Conservation (phyloP, 2,113 vertebrate genomes). For the Brachypodius melanocephalos region DNA sequence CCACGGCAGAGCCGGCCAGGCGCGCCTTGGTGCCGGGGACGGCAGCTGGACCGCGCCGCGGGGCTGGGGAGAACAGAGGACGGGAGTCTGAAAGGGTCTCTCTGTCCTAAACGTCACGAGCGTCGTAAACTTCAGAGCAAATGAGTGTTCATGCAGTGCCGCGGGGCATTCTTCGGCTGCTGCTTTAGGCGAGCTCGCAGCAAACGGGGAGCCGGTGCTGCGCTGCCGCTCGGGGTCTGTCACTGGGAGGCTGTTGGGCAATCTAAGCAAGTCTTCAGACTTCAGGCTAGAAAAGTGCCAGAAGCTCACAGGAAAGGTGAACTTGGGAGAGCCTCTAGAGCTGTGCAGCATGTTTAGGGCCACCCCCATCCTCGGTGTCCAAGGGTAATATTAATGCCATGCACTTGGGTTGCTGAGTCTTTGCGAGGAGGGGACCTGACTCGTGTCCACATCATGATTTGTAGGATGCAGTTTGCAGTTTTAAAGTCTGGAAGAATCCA, state of each 20-base stretch:
- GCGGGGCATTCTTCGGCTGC: neutral
- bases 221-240: accelerated
- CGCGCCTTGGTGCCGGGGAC: neutral
- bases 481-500: neutral
- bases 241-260: neutral
- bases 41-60: neutral
- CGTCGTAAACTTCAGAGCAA: neutral
- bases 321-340: neutral
- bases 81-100: neutral
- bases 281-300: neutral
- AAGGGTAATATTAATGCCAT: neutral
- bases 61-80: neutral
- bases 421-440: accelerated
- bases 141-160: neutral
- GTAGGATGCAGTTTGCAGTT: neutral
- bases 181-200: accelerated
- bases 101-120: neutral
- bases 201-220: neutral
- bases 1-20: neutral
- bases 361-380: neutral
- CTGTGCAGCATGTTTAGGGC: neutral
- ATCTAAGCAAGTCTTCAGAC: neutral
- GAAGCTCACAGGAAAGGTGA: neutral
- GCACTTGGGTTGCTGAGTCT: neutral
- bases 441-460: accelerated